phyloP scores from a whole-genome alignment of 2,113 vertebrate species.

The Motacilla alba region DNA sequence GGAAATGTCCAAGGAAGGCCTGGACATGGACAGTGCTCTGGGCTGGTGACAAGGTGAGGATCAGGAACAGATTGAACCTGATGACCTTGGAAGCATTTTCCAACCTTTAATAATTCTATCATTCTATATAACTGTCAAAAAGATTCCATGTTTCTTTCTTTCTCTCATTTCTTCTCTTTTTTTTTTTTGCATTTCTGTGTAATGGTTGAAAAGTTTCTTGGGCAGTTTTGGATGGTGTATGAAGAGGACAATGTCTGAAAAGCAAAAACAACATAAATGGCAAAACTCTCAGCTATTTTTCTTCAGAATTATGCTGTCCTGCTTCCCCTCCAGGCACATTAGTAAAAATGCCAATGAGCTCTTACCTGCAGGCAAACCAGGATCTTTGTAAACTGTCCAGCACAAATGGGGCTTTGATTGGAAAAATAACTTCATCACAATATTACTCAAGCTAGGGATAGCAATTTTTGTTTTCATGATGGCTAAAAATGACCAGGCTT shows the following conservation, averaged over 20 bases:
- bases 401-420: constrained; percentile 28
- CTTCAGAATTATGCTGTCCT: neutral
- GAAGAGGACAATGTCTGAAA: neutral
- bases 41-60: neutral
- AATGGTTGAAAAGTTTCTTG: neutral
- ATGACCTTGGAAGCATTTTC: neutral
- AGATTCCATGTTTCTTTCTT: neutral
- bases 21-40: neutral
- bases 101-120: neutral
- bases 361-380: neutral
- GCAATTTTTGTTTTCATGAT: constrained; percentile 38
- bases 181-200: neutral
- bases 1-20: neutral
- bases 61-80: rapidly evolving
- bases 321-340: neutral
- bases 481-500: constrained; percentile 25
- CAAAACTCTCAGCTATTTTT: neutral
- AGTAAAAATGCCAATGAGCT: constrained; percentile 24
- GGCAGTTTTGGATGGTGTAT: neutral
- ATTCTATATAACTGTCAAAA: neutral
- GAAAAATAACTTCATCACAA: constrained; percentile 48
- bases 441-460: constrained; percentile 7
- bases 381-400: neutral
- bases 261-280: neutral
- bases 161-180: neutral